Percentiles rank a stretch among this genome's conserved stretches.
Evolutionary conservation across 2,113 vertebrate species (phyloP).

Genomic region (Microcebus tavaratra): DNA sequence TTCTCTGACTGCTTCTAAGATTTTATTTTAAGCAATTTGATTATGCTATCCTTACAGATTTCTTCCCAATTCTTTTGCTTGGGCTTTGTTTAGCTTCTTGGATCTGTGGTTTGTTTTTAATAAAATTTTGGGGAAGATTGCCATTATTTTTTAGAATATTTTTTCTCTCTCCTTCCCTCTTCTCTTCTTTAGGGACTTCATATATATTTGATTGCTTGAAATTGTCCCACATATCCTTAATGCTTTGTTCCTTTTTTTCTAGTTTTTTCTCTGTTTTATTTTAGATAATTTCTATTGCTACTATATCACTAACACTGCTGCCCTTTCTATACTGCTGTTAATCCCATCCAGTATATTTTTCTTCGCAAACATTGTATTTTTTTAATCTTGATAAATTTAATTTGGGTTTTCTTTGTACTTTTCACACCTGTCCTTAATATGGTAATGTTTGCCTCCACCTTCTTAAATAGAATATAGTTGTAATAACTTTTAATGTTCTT

Average conservation of each 20-base stretch:
- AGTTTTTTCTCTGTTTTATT: not conserved
- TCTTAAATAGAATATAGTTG: not conserved
- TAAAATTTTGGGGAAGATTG: not conserved
- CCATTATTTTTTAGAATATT: not conserved
- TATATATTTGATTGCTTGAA: not conserved
- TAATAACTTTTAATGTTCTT: not conserved
- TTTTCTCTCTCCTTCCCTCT: not conserved
- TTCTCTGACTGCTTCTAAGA: not conserved
- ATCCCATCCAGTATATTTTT: not conserved
- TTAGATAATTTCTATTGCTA: not conserved
- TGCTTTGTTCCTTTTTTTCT: not conserved
- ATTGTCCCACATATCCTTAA: not conserved
- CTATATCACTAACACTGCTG: not conserved
- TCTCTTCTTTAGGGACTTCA: not conserved
- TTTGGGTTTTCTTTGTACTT: constrained; percentile 16
- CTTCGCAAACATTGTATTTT: not conserved
- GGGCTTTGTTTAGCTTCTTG: not conserved
- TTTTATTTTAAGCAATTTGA: not conserved
- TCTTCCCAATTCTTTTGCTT: not conserved
- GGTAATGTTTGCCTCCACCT: not conserved
- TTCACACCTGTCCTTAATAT: not conserved
- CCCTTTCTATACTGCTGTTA: not conserved
- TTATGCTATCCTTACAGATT: not conserved
- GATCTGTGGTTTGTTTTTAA: not conserved
- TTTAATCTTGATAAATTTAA: constrained; percentile 12